phyloP scores from a whole-genome alignment of 2,888 invertebrate species.

The Dryobota labecula region DNA sequence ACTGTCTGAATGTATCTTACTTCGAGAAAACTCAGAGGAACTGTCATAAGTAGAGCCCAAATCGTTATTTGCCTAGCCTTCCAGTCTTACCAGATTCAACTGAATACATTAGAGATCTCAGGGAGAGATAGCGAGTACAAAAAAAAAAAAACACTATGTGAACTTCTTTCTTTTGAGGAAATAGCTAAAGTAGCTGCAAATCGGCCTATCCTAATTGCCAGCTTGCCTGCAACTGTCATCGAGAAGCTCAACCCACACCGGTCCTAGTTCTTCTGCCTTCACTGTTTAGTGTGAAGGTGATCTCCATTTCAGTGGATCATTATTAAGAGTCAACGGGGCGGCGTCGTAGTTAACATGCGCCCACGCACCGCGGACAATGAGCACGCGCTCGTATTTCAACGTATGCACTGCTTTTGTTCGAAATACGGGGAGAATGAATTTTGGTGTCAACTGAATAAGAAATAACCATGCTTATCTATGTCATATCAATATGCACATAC shows the following conservation, averaged over 20 bases:
- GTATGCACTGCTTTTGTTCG: slow-evolving; percentile 52
- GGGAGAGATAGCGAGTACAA: neutral
- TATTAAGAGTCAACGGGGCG: slow-evolving; percentile 49
- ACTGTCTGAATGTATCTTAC: neutral
- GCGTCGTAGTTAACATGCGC: slow-evolving; percentile 49
- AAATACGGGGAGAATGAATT: neutral
- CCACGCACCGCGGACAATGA: slow-evolving; percentile 56
- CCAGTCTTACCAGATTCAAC: neutral
- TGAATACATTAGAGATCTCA: neutral
- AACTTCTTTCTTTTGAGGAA: neutral
- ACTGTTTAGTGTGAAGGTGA: slow-evolving; percentile 17
- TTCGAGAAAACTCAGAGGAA: neutral
- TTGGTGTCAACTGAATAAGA: neutral
- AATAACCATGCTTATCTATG: too few relatives aligned
- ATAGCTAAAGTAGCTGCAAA: too few relatives aligned
- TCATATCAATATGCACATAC: too few relatives aligned
- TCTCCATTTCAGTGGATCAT: slow-evolving; percentile 51
- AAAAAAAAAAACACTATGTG: neutral
- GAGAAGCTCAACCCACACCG: neutral
- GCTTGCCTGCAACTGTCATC: neutral
- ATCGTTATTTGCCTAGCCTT: neutral
- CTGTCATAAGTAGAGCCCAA: neutral
- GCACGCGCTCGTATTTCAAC: slow-evolving; percentile 36
- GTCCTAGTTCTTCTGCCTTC: slow-evolving; percentile 4
- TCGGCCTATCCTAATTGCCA: neutral